These are phyloP conservation scores for Procambarus clarkii DNA, from an alignment of 1,140 invertebrate genomes.

Conservation along the genomic window DNA sequence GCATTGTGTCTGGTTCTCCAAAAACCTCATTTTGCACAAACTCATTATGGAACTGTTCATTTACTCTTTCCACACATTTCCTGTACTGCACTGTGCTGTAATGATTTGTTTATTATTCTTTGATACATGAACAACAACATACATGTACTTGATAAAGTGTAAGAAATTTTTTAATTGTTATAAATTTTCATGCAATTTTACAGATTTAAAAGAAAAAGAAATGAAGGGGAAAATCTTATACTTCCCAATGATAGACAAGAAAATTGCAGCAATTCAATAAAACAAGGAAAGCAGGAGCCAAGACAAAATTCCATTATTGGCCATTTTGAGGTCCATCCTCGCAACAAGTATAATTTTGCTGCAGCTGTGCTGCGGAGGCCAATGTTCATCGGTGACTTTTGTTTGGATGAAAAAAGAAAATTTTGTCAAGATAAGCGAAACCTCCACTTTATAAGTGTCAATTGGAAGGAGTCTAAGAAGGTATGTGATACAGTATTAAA, in stretches of 20 bases:
- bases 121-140: too few relatives aligned
- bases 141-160: too few relatives aligned
- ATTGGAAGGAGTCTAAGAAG: conserved; percentile 33
- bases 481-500: neutral
- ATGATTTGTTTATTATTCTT: too few relatives aligned
- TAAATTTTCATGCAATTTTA: neutral
- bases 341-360: conserved; percentile 15
- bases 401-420: conserved; percentile 28
- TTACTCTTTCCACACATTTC: too few relatives aligned
- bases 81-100: too few relatives aligned
- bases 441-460: conserved; percentile 28
- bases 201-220: neutral
- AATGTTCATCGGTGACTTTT: conserved; percentile 57
- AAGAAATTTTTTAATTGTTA: too few relatives aligned
- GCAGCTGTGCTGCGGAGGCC: conserved; percentile 17
- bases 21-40: too few relatives aligned
- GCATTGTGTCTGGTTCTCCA: too few relatives aligned
- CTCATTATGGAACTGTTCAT: too few relatives aligned
- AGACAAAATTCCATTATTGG: neutral
- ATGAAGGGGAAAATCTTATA: neutral
- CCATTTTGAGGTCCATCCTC: conserved; percentile 39
- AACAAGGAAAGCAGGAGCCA: neutral
- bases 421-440: conserved; percentile 55
- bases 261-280: neutral
- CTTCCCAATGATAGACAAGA: neutral